Evolutionary conservation across 2,113 vertebrate species (phyloP), one percentile per base, ranked within the genome.

Genomic region (Scartelaos histophorus): DNA sequence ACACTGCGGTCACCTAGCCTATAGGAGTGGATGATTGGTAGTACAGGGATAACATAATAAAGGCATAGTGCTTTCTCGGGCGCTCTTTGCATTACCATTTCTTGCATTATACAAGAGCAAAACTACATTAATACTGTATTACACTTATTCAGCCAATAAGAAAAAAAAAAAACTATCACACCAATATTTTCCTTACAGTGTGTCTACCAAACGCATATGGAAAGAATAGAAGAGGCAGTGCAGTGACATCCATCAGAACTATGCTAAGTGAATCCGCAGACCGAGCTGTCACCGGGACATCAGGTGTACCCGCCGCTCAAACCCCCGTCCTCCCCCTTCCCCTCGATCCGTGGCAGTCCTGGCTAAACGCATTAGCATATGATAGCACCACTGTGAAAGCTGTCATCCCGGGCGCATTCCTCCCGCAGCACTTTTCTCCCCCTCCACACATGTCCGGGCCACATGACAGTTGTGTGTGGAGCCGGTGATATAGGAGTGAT

Each of bases 241-340:
- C 6, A n/a, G 16, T 66, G 34, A 24, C 60, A 61, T 22, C 43
- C 25, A 62, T 34, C 22, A 2, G 29, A 7, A 45, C 53, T 58
- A 76, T 58, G 35, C 69, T 29, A 78, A 73, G 57, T 75, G 45
- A 76, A 56, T 78, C 21, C 70, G 51, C 70, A 82, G 70, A 66
- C 57, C 12, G 9, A 4, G 0, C 57, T 45, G 35, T 72, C 76
- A 57, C 17, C 53, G 35, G 35, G 70, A 43, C 47, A 70, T 79
- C 58, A 73, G 4, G 67, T 3, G 45, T 51, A 64, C 57, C 49
- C 45, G 19, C 15, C 9, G 51, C 16, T 19, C 47, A 49, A 17
- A 49, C 3, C 47, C 47, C 47, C 47, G 16, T 6, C 16, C 16
- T 4, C 3, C 16, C 47, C 16, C 15, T 34, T 22, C 21, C n/a